Conservation (phyloP, 2,113 vertebrate species). For the Sander vitreus region DNA sequence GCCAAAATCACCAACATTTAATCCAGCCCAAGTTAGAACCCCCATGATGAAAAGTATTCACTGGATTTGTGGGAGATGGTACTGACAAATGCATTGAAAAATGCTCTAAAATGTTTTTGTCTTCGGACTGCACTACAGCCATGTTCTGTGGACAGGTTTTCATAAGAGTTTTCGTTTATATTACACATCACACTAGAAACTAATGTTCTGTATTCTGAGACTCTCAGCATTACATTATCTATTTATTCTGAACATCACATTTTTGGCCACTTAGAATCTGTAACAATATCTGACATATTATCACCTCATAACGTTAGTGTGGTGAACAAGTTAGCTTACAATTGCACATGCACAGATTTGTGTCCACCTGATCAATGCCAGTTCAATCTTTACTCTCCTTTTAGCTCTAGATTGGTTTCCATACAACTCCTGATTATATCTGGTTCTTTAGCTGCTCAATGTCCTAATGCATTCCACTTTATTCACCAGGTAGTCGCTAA, state of each 20-base stretch:
- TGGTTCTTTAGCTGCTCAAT: not conserved
- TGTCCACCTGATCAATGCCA: not conserved
- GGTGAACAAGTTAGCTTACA: not conserved
- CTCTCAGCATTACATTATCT: not conserved
- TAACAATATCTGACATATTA: too few relatives aligned
- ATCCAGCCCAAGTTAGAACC: not conserved
- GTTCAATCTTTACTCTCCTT: not conserved
- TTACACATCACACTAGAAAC: not conserved
- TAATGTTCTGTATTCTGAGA: not conserved
- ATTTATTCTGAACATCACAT: not conserved
- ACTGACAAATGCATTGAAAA: not conserved
- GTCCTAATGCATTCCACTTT: not conserved
- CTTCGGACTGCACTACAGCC: too few relatives aligned
- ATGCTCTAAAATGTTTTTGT: not conserved
- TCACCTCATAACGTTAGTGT: not conserved
- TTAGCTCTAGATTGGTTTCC: not conserved
- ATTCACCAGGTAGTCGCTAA: not conserved
- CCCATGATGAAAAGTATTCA: not conserved
- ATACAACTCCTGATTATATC: not conserved
- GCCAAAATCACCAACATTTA: not conserved
- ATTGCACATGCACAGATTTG: not conserved
- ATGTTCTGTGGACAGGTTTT: too few relatives aligned
- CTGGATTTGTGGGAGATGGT: not conserved
- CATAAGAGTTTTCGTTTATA: too few relatives aligned
- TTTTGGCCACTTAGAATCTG: too few relatives aligned